Evolutionary conservation across 2,113 vertebrate genomes (phyloP), one percentile per base, ranked within the genome.

Genomic region (Pipa parva): DNA sequence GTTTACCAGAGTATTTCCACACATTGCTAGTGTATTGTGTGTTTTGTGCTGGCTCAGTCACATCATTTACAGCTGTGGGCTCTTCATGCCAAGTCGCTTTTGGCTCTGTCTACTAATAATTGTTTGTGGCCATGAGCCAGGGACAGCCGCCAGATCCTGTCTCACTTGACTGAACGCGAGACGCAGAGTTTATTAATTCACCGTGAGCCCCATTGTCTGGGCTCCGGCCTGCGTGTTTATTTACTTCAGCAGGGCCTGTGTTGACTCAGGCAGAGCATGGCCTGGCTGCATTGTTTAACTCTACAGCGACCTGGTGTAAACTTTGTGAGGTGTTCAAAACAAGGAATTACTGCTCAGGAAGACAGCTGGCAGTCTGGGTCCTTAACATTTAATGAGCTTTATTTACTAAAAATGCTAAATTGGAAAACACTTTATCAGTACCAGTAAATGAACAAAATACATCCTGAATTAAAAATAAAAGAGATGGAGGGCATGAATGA

Each of bases 31-130:
- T 63, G 45, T 51, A 42, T 33, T 51, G 20, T 21, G 28, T 33
- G 39, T 49, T 67, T 57, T n/a, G 29, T 31, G 54, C 56, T 59
- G 64, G 57, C 56, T 50, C 56, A 36, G 56, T 59, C 56, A 59
- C 64, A 56, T 50, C 56, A 25, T 33, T 56, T 67, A 50, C 64
- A 68, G 64, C 64, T 68, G 56, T 39, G 45, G 21, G 17, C 55
- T 50, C 56, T 8, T 27, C 55, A 51, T 39, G 64, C 64, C 64
- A 68, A 68, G 54, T 59, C 28, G 25, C 22, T 27, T 29, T 59
- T 68, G 64, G 64, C 64, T 59, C 45, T 37, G 64, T 59, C 64
- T 49, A 59, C 55, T 68, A 59, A 68, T 68, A 68, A 68, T 68
- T 59, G 56, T 59, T 68, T 37, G 45, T 68, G 64, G 64, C 39